Evolutionary conservation across 2,797 vertebrate genomes (phyloP).

Genomic region (Catamblyrhynchus diadema): DNA sequence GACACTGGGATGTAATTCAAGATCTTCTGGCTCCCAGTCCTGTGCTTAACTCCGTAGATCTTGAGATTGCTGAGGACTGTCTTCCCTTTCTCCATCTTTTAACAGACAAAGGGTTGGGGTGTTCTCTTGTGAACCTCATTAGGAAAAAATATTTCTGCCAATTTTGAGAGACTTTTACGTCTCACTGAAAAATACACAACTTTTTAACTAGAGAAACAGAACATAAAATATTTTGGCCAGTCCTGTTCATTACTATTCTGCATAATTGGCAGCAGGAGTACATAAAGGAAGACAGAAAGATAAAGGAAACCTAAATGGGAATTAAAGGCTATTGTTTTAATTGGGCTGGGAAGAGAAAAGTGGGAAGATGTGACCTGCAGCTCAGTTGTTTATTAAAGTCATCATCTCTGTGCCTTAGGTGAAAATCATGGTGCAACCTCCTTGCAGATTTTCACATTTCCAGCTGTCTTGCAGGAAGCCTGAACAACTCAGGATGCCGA

Average conservation of each 20-base stretch:
- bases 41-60: slow-evolving; percentile 32
- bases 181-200: neutral
- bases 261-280: neutral
- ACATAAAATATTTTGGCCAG: neutral
- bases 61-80: neutral
- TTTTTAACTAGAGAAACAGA: neutral
- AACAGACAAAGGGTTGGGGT: slow-evolving; percentile 6
- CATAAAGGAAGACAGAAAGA: slow-evolving; percentile 22
- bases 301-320: neutral
- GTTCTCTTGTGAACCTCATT: neutral
- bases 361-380: neutral
- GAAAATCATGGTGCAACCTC: neutral
- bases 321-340: slow-evolving; percentile 40
- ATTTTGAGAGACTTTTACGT: neutral
- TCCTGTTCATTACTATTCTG: neutral
- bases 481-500: neutral
- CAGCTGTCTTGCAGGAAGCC: neutral
- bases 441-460: neutral
- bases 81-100: neutral
- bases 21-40: slow-evolving; percentile 60
- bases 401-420: neutral
- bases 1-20: slow-evolving; percentile 67
- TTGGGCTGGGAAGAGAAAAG: neutral
- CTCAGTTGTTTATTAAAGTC: neutral
- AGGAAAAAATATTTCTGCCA: neutral